phyloP scores from a whole-genome alignment of 2,113 vertebrate genomes.

The Cryptoleucopteryx plumbea region DNA sequence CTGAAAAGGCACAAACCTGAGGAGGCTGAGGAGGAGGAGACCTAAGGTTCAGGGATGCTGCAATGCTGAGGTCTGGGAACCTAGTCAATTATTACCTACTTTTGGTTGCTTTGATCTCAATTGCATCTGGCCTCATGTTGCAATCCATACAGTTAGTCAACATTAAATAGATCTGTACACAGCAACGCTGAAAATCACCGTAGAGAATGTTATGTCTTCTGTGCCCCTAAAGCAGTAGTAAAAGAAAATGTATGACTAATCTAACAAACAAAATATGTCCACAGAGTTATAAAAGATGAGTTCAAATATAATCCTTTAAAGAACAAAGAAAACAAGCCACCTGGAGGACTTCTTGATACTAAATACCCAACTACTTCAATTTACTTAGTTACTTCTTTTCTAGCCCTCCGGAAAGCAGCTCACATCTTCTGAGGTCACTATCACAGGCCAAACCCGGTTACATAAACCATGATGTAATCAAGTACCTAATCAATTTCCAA shows the following conservation, averaged over 20 bases:
- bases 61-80: neutral
- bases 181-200: neutral
- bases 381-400: neutral
- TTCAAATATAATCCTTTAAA: neutral
- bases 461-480: neutral
- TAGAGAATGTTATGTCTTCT: neutral
- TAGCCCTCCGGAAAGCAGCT: neutral
- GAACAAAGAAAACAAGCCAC: neutral
- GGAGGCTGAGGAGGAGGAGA: neutral
- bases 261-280: neutral
- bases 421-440: neutral
- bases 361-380: neutral
- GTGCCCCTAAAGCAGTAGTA: accelerated
- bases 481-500: neutral
- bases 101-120: neutral
- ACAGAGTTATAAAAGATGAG: neutral
- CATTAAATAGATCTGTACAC: neutral
- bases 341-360: neutral
- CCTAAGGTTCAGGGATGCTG: neutral
- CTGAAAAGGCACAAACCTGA: neutral
- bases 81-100: neutral
- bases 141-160: neutral
- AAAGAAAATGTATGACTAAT: neutral
- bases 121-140: neutral
- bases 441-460: neutral